Conservation (phyloP, 2,888 invertebrate genomes). For the Drosophila kanekoi region DNA sequence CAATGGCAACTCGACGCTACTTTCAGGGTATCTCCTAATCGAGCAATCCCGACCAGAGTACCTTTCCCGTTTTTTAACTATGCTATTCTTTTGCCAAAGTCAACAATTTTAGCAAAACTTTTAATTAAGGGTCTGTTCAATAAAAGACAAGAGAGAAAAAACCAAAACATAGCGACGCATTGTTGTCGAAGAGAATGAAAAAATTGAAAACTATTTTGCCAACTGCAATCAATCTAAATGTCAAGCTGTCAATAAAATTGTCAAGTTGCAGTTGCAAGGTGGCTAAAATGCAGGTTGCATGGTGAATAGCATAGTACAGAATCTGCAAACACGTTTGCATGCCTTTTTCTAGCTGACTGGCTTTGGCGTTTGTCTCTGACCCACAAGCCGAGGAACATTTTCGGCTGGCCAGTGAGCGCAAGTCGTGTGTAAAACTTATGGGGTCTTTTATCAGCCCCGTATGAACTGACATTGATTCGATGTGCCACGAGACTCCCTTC, state of each 20-base stretch:
- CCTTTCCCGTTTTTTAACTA: slow-evolving; percentile 5
- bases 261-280: slow-evolving; percentile 58
- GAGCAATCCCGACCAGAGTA: neutral
- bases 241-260: slow-evolving; percentile 77
- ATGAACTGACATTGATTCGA: slow-evolving; percentile 24
- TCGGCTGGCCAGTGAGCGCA: slow-evolving; percentile 28
- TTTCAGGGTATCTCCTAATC: no score
- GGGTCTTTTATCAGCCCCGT: neutral
- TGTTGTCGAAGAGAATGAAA: slow-evolving; percentile 33
- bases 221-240: slow-evolving; percentile 78
- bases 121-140: slow-evolving; percentile 65
- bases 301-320: neutral
- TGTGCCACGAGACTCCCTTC: neutral
- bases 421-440: slow-evolving; percentile 58
- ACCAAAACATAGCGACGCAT: slow-evolving; percentile 36
- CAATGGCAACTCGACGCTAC: no score
- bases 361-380: slow-evolving; percentile 46
- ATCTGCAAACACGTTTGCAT: slow-evolving; percentile 67
- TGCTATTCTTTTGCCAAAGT: slow-evolving; percentile 38
- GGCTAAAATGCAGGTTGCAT: slow-evolving; percentile 3
- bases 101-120: slow-evolving; percentile 64
- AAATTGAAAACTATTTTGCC: slow-evolving; percentile 39
- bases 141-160: slow-evolving; percentile 3
- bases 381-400: slow-evolving; percentile 35
- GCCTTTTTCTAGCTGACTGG: slow-evolving; percentile 63